A percentile compares a stretch with the other conserved stretches of the same genome.
These are phyloP conservation scores for Stenopsyche tienmushanensis DNA, from an alignment of 1,140 invertebrate species.

Conservation along the genomic window DNA sequence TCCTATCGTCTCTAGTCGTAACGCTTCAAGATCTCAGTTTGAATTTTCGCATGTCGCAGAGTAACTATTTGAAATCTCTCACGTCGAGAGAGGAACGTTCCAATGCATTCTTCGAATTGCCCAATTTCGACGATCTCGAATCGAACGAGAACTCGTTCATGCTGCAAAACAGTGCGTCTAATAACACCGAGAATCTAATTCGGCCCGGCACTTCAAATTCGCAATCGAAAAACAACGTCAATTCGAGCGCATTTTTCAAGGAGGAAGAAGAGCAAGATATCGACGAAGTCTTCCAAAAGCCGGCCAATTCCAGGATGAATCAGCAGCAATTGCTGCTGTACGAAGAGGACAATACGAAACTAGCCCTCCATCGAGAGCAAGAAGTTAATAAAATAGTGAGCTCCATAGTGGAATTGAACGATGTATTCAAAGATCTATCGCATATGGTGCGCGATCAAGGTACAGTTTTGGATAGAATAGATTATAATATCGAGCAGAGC, in stretches of 20 bases:
- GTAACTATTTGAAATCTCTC: slow-evolving; percentile 79
- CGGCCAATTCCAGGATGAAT: slow-evolving; percentile 53
- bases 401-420: slow-evolving; percentile 90
- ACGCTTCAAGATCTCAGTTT: slow-evolving; percentile 82
- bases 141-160: slow-evolving; percentile 50
- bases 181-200: neutral
- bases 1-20: slow-evolving; percentile 76
- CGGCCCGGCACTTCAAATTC: slow-evolving; percentile 23
- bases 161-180: slow-evolving; percentile 13
- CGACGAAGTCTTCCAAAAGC: slow-evolving; percentile 59
- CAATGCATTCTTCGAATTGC: slow-evolving; percentile 77
- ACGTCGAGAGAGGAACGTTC: slow-evolving; percentile 88
- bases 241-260: slow-evolving; percentile 47
- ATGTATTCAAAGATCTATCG: slow-evolving; percentile 85
- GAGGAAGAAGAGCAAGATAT: slow-evolving; percentile 52
- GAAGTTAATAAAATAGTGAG: slow-evolving; percentile 90
- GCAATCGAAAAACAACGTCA: slow-evolving; percentile 34
- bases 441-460: slow-evolving; percentile 81
- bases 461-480: slow-evolving; percentile 90
- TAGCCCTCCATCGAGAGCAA: slow-evolving; percentile 79
- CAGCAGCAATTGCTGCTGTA: slow-evolving; percentile 75
- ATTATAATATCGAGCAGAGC: slow-evolving; percentile 93
- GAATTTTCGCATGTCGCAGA: slow-evolving; percentile 80
- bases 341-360: slow-evolving; percentile 78
- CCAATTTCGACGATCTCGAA: slow-evolving; percentile 62